Evolutionary conservation across 1,140 invertebrate species (phyloP), one percentile per base, ranked within the genome.

Genomic region (Magallana angulata): DNA sequence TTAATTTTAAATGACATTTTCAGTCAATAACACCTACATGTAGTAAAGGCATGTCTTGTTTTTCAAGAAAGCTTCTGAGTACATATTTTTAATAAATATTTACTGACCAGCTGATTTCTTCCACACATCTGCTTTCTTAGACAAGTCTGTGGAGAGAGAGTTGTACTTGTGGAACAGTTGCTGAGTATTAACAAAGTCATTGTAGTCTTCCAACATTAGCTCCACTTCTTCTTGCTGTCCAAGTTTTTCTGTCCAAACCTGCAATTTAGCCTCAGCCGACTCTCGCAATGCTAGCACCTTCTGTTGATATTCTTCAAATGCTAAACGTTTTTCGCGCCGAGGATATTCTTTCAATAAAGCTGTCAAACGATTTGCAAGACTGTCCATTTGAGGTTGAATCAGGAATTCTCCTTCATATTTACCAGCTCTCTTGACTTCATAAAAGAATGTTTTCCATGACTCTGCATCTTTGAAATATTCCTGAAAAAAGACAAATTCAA

Each of bases 131-230:
- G 97, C 97, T 58, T 82, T 30, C 76, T 84, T 57, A n/a, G 30
- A 18, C 18, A 87, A 82, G 57, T 71, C 62, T 60, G 71, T 95
- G 92, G 97, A 98, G 24, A 98, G 97, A 95, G 97, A 98, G 92
- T 98, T 97, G 95, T 98, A 98, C 95, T 98, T 98, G 94, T 98
- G 97, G 95, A 98, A 98, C 91, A 99, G 97, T 94, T 97, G 97
- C 94, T 98, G 98, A 91, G 96, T 96, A 4, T 97, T 97, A 14
- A 99, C 98, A 95, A 94, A 93, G 64, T 92, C 90, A 91, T 94
- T 89, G 93, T 98, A 99, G 92, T 99, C 97, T 89, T 97, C 97
- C 90, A 98, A 94, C 94, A 98, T 96, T 89, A 97, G 96, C 92
- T 97, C 96, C 2, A 98, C 98, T 93, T 97, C 97, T 86, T 98